Evolutionary conservation across 37 sponge, comb jelly and placozoan genomes (phyloP), one percentile per base, ranked within the genome.

Genomic region (Diacarnus erythraeanus): DNA sequence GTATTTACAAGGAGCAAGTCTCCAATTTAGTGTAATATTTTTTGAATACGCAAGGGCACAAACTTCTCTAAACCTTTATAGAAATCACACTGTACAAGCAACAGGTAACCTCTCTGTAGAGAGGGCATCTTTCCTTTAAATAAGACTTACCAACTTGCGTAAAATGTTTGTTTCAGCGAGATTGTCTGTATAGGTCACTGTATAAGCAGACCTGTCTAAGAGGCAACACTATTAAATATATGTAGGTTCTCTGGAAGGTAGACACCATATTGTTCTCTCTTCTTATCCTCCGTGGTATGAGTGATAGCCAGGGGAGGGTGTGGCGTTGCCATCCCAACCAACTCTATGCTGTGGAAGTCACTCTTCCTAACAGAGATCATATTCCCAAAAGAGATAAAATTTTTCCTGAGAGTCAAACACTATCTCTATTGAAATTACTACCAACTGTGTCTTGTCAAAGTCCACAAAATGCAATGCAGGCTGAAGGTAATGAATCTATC

Each of bases 291-390:
- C 34, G 61, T 57, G 73, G 77, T 0, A 35, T 92, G 20, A 67
- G 35, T 63, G 85, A 92, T 59, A 76, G 63, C 26, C 61, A 64
- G 35, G 92, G 92, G 20, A 71, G 68, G 23, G 66, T 92, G 0
- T 92, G 92, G 88, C 56, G 82, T 29, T 71, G 84, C 64, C 81
- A 77, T 59, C 41, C 70, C 5, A 59, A 39, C 4, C 80, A 92
- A 5, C 43, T 80, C 23, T 92, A 88, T 77, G 82, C 51, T n/a
- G 63, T 92, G 25, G 92, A 92, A 54, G 42, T 84, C 9, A 87
- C 89, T 21, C 9, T 86, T 59, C 87, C 81, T 0, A 40, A 73
- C 21, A 47, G 6, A 12, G 51, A 47, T 12, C 6, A 8, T 23
- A 10, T 25, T 35, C 54, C 18, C 23, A 31, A 56, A 22, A 37